phyloP scores from a whole-genome alignment of 1,140 invertebrate genomes.

The Charaxes varanes region DNA sequence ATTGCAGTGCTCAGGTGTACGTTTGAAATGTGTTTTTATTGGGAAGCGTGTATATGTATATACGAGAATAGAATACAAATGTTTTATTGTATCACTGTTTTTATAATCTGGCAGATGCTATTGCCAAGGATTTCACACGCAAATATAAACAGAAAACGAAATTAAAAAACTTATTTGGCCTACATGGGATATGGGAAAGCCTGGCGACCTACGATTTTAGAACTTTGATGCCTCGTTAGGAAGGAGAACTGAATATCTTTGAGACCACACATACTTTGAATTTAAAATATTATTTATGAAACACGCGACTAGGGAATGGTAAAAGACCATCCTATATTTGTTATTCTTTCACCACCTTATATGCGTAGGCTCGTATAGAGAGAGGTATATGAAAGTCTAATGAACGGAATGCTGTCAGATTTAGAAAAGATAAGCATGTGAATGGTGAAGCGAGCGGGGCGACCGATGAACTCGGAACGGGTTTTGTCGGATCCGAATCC shows the following conservation, averaged over 20 bases:
- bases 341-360: constrained; percentile 10
- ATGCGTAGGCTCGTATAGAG: constrained; percentile 15
- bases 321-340: constrained; percentile 2
- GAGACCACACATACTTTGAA: constrained; percentile 1
- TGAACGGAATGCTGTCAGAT: constrained; percentile 59
- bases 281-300: constrained; percentile 5
- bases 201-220: too few relatives aligned
- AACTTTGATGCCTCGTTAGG: constrained; percentile 1
- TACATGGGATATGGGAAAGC: too few relatives aligned
- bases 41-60: too few relatives aligned
- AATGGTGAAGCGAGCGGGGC: constrained; percentile 37
- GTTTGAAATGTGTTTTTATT: too few relatives aligned
- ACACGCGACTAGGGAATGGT: constrained; percentile 7
- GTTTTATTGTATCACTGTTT: too few relatives aligned
- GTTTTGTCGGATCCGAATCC: constrained; percentile 48
- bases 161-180: too few relatives aligned
- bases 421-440: constrained; percentile 51
- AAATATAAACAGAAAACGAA: too few relatives aligned
- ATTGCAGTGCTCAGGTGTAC: too few relatives aligned
- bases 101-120: too few relatives aligned
- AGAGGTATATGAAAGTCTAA: constrained; percentile 36
- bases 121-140: too few relatives aligned
- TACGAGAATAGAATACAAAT: too few relatives aligned
- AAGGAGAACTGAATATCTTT: constrained; percentile 1
- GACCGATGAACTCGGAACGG: constrained; percentile 52